Conservation (phyloP, 2,797 vertebrate genomes). For the Natrix natrix region DNA sequence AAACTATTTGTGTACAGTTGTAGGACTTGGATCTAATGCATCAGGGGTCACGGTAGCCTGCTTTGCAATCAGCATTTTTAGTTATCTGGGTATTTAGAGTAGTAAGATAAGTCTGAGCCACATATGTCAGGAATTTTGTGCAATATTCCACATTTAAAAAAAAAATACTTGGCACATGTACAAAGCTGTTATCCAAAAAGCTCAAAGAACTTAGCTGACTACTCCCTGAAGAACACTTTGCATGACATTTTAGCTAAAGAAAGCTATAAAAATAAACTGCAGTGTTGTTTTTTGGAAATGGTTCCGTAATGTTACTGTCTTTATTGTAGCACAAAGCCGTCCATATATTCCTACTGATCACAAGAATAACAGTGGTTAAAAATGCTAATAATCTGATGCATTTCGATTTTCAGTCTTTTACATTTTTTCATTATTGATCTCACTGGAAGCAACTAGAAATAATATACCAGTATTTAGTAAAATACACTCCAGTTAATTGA, state of each 20-base stretch:
- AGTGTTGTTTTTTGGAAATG: not conserved
- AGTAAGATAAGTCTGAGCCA: constrained; percentile 1
- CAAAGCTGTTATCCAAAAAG: constrained; percentile 28
- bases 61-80: not conserved
- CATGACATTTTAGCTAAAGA: constrained; percentile 23
- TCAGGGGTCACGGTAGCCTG: not conserved
- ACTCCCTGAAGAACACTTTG: constrained; percentile 24
- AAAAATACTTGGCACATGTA: not conserved
- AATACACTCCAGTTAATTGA: not conserved
- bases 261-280: constrained; percentile 27
- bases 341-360: not conserved
- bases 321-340: not conserved
- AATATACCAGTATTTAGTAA: not conserved
- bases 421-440: constrained; percentile 20
- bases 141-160: constrained; percentile 10
- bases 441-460: not conserved
- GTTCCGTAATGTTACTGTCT: constrained; percentile 3
- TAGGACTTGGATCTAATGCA: not conserved
- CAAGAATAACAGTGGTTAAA: not conserved
- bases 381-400: not conserved
- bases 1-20: not conserved
- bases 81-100: constrained; percentile 1
- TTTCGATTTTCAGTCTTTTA: not conserved
- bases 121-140: not conserved
- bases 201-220: constrained; percentile 34